A percentile compares a stretch with the other conserved stretches of the same genome.
These are phyloP conservation scores for Tiaroga cobitis DNA, from an alignment of 2,797 vertebrate genomes.

Conservation along the genomic window DNA sequence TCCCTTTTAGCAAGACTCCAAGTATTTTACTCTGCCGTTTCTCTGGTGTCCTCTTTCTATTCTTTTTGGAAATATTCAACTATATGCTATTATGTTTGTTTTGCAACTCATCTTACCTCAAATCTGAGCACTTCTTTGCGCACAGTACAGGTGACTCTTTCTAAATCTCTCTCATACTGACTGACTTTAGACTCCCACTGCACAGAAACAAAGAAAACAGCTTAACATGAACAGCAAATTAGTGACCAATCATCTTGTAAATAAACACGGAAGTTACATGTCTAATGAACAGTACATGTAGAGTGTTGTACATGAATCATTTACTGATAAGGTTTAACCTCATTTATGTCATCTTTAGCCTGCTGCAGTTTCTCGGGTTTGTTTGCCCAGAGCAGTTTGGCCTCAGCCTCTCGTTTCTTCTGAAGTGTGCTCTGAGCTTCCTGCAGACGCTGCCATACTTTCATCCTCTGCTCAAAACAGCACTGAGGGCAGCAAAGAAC, in stretches of 20 bases:
- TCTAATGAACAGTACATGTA: neutral
- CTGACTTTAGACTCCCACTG: conserved; percentile 94
- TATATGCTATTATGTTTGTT: neutral
- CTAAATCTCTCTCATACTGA: conserved; percentile 94
- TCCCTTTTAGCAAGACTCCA: neutral
- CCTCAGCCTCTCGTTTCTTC: conserved; percentile 95
- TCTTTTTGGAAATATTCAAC: neutral
- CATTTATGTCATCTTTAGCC: conserved; percentile 92
- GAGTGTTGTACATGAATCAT: neutral
- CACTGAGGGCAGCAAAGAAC: conserved; percentile 74
- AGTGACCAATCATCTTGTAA: neutral
- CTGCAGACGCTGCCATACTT: conserved; percentile 95
- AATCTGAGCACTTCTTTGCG: conserved; percentile 93
- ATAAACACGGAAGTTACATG: neutral
- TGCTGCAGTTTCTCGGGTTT: conserved; percentile 96
- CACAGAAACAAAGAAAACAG: conserved; percentile 48
- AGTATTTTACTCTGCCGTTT: neutral
- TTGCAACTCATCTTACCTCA: conserved; percentile 78
- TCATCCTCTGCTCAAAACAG: conserved; percentile 94
- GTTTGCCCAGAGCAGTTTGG: conserved; percentile 95
- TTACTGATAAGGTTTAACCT: conserved; percentile 74
- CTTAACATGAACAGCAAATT: neutral
- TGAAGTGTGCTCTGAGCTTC: conserved; percentile 90
- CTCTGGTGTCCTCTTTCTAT: neutral
- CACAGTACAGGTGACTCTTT: conserved; percentile 87